Base-by-base conservation (phyloP, 2,888 invertebrate species). In the Psylliodes chrysocephalus region DNA sequence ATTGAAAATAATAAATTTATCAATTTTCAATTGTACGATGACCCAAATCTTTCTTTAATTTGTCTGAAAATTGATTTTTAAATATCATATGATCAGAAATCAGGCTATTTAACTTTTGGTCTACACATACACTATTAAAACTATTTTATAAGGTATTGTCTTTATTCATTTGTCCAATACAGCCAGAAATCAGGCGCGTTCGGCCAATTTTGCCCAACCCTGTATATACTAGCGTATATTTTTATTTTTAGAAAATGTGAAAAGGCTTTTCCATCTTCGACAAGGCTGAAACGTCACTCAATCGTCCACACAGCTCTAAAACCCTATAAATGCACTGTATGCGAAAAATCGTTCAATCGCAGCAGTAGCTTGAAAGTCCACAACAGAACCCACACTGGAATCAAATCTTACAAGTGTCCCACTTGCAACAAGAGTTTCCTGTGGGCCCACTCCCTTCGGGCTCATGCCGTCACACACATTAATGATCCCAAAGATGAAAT, bases 391-490 rank as follows among this genome's bases (percentile, higher is more conserved):
- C 79, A 79, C 42, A 71, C 74, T 0, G 76, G 76, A 22, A 74
- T 77, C 35, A 70, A 75, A 51, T 71, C 76, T 0, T 75, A 79
- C 54, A 63, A 71, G 14, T 80, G 79, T 57, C 65, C 71, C 0
- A 59, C 76, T 38, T 79, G 79, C 55, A 71, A 67, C 8, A 79
- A 77, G 63, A 75, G 74, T 12, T 79, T 79, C 56, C 73, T 75
- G 19, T 77, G 78, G 68, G 74, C 75, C 3, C 73, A 77, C 60
- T 73, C 76, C 1, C 67, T 78, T 12, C 69, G 70, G 65, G 67
- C 70, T 4, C 78, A 78, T 65, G 25, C 47, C 7, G 14, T 59
- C 1, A 57, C 63, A 1, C 69, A 69, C 28, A 22, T 42, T 14
- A 68, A 64, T 38, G 54, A 62, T 49, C 15, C 38, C 14, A 14